A percentile compares a stretch with the other conserved stretches of the same genome.
These are phyloP conservation scores for Scelioninae gen. 1 DNA, from an alignment of 2,888 invertebrate genomes.

Conservation along the genomic window DNA sequence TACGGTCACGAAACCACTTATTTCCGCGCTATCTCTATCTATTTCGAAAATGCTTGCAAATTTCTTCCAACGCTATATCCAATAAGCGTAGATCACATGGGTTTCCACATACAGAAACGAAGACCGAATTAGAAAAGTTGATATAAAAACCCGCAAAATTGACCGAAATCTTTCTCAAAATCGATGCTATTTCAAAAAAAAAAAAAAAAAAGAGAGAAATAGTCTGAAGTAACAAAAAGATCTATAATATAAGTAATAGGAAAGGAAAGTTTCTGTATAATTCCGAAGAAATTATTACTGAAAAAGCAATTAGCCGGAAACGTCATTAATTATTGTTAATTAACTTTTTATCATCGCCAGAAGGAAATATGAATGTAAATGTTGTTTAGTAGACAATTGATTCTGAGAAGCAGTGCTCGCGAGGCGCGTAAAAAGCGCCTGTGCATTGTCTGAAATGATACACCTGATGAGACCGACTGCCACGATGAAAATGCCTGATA, in stretches of 20 bases:
- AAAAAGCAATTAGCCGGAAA: background rate
- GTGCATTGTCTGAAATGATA: slow-evolving; percentile 43
- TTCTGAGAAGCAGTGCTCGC: slow-evolving; percentile 8
- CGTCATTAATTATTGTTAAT: slow-evolving; percentile 3
- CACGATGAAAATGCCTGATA: slow-evolving; percentile 49
- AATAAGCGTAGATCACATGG: slow-evolving; percentile 61
- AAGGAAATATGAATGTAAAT: slow-evolving; percentile 23
- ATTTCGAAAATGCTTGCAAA: slow-evolving; percentile 59
- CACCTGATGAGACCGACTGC: slow-evolving; percentile 43
- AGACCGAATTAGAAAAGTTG: no score
- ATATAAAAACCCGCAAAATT: no score
- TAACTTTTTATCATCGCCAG: slow-evolving; percentile 2
- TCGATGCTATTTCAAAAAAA: no score
- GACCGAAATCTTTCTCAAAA: no score
- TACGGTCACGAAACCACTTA: slow-evolving; percentile 68
- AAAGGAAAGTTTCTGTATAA: no score
- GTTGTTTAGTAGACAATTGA: slow-evolving; percentile 23
- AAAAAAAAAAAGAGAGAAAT: no score
- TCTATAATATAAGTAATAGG: no score
- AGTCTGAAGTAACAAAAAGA: no score
- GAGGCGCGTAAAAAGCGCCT: slow-evolving; percentile 19
- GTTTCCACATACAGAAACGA: background rate
- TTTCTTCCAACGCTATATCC: slow-evolving; percentile 47
- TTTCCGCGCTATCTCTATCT: slow-evolving; percentile 59
- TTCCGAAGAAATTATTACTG: no score